Evolutionary conservation across 1,140 invertebrate genomes (phyloP).

Genomic region (Leptinotarsa texana): DNA sequence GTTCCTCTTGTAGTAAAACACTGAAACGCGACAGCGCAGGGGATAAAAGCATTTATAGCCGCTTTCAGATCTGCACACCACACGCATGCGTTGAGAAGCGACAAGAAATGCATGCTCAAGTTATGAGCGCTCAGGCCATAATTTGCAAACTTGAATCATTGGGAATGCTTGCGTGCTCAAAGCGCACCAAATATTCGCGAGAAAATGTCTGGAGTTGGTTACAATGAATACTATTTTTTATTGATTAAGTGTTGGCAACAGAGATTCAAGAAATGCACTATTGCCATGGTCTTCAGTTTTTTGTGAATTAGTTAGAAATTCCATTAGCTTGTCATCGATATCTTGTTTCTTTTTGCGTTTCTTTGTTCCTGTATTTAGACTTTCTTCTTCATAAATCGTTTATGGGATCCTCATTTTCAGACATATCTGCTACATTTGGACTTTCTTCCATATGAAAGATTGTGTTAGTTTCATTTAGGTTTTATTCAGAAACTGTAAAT

Average conservation of each 20-base stretch:
- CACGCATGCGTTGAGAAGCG: no score
- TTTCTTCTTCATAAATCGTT: constrained; percentile 2
- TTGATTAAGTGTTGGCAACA: constrained; percentile 2
- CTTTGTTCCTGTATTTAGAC: background rate
- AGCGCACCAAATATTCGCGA: no score
- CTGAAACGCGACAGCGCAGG: no score
- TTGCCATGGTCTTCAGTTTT: background rate
- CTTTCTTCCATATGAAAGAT: background rate
- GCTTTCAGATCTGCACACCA: no score
- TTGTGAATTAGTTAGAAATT: background rate
- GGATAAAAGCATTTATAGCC: no score
- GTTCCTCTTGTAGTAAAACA: no score
- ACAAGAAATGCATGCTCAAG: no score
- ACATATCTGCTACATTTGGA: background rate
- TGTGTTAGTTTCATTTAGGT: background rate
- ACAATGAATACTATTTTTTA: no score
- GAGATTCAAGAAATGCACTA: constrained; percentile 10
- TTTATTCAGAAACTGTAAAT: background rate
- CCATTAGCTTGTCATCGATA: constrained; percentile 4
- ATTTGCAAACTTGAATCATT: no score
- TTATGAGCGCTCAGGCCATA: no score
- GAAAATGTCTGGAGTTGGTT: no score
- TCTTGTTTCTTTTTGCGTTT: constrained; percentile 1
- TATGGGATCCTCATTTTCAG: background rate
- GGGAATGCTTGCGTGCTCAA: no score